Conservation (phyloP, 1,140 invertebrate species). For the Drosophila auraria region DNA sequence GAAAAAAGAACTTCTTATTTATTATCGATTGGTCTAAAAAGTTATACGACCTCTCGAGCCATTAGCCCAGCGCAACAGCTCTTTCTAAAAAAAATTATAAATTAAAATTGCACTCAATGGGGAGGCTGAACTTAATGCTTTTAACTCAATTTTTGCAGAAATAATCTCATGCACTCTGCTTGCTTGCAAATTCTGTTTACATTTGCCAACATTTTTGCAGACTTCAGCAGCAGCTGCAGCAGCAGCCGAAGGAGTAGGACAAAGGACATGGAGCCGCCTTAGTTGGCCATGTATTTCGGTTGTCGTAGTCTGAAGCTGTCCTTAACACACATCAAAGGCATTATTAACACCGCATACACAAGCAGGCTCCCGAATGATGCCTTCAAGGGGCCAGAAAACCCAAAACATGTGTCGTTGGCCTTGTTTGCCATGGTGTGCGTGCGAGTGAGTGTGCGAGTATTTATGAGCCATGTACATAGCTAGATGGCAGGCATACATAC, state of each 20-base stretch:
- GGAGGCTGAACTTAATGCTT: constrained; percentile 6
- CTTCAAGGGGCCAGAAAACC: constrained; percentile 64
- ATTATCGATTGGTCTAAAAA: too few species aligned
- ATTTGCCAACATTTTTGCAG: constrained; percentile 43
- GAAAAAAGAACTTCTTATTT: not conserved
- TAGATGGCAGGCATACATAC: constrained; percentile 9
- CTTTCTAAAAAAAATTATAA: not conserved
- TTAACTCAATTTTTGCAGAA: constrained; percentile 10
- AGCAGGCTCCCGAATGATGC: constrained; percentile 70
- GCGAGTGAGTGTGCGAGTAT: constrained; percentile 40
- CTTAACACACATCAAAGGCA: constrained; percentile 81
- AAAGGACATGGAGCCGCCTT: constrained; percentile 31
- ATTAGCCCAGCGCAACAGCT: too few species aligned
- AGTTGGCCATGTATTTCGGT: constrained; percentile 48
- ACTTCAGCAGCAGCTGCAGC: constrained; percentile 13
- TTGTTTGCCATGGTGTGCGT: constrained; percentile 13
- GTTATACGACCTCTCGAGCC: too few species aligned
- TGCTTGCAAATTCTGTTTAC: constrained; percentile 34
- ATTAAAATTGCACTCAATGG: not conserved
- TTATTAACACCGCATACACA: constrained; percentile 78
- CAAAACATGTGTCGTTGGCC: constrained; percentile 75
- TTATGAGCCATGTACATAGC: constrained; percentile 63
- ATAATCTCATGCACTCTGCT: not conserved
- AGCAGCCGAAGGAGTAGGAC: constrained; percentile 17
- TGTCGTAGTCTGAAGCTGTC: constrained; percentile 75